Evolutionary conservation across 1,140 invertebrate species (phyloP).

Genomic region (Drosophila subobscura): DNA sequence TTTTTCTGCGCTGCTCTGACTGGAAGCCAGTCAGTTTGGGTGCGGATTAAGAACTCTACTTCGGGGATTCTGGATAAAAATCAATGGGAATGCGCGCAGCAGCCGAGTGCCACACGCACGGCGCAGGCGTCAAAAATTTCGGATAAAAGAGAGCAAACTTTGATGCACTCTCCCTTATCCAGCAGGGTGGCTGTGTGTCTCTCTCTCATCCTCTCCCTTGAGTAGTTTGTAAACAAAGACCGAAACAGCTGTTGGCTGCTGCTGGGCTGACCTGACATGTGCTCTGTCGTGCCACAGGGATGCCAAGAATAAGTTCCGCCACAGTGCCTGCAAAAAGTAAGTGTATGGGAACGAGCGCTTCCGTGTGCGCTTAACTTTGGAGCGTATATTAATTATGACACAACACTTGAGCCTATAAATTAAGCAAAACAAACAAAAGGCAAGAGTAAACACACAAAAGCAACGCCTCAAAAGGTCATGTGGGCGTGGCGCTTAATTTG

Average conservation of each 20-base stretch:
- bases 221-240: conserved; percentile 71
- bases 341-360: conserved; percentile 34
- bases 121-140: conserved; percentile 23
- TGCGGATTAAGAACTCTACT: conserved; percentile 76
- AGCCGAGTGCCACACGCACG: conserved; percentile 24
- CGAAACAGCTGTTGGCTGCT: conserved; percentile 60
- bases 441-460: conserved; percentile 11
- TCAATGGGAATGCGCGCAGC: conserved; percentile 72
- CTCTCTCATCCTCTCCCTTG: not conserved
- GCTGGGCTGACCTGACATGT: conserved; percentile 42
- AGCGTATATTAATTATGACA: conserved; percentile 59
- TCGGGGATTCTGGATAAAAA: conserved; percentile 77
- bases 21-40: conserved; percentile 65
- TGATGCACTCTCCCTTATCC: conserved; percentile 4
- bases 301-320: conserved; percentile 21
- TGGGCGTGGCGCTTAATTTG: conserved; percentile 44
- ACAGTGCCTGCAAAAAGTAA: conserved; percentile 63
- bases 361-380: conserved; percentile 13
- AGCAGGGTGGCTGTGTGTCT: conserved; percentile 13
- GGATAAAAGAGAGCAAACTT: conserved; percentile 47
- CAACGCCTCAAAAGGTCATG: conserved; percentile 62
- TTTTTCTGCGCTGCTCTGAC: conserved; percentile 46
- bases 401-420: conserved; percentile 51
- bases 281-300: conserved; percentile 10
- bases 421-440: conserved; percentile 27